Evolutionary conservation across 2,797 vertebrate species (phyloP), one percentile per base, ranked within the genome.

Genomic region (Falco naumanni): DNA sequence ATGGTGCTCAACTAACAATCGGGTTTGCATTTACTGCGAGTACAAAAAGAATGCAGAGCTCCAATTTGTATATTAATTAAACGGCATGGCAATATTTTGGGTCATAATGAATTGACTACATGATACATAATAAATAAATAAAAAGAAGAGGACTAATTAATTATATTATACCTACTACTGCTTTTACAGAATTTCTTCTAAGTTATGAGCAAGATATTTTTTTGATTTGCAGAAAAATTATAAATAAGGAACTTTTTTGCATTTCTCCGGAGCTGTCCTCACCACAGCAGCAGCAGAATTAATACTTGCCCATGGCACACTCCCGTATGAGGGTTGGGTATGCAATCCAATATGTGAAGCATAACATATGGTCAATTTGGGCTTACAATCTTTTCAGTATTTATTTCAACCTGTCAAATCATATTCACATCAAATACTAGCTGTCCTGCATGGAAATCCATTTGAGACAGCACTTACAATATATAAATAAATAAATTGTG

Each of bases 351-450:
- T 43, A 82, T 37, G 28, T 75, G 66, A 85, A 87, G 71, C 47
- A 72, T 33, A 83, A n/a, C 19, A 31, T 75, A 84, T 19, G 50
- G 29, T 53, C 9, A 17, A 4, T 60, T 57, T 89, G 56, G 53
- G 16, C 6, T 88, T 83, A 66, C 9, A 74, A 78, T 68, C 2
- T 56, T 84, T 89, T 77, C 41, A 68, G 37, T 70, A 77, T 91
- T 89, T 74, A 57, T 84, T 87, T 93, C 81, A 91, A 91, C 24
- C n/a, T 74, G 18, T 80, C 56, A 87, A 81, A 82, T 59, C 66
- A 43, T 81, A 78, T 93, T 88, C 6, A 41, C 87, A 33, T 90
- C 54, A 89, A 93, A 60, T 69, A 25, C 5, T 87, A 75, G 24
- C n/a, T 89, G 47, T 82, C 56, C 56, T 84, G 37, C 25, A 70